These are phyloP conservation scores for Drosophila antonietae DNA, from an alignment of 2,888 invertebrate genomes.

Conservation along the genomic window DNA sequence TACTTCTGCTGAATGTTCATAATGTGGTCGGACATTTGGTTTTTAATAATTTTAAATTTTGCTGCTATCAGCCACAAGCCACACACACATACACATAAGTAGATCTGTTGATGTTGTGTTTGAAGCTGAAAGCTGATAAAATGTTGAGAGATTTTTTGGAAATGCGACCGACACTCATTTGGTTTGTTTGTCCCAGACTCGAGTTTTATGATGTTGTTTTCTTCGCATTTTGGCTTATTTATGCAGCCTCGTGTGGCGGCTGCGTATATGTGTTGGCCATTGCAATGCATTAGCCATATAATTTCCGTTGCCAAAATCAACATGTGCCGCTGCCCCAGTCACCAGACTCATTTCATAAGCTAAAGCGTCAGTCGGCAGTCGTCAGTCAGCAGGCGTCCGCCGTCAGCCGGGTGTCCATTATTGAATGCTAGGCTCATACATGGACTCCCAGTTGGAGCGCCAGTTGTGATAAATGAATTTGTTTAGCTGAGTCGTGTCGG, in stretches of 20 bases:
- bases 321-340: conserved; percentile 51
- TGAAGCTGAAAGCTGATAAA: conserved; percentile 6
- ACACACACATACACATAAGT: neutral
- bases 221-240: conserved; percentile 56
- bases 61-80: conserved; percentile 46
- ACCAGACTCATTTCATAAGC: neutral
- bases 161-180: conserved; percentile 32
- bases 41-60: conserved; percentile 72
- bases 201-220: conserved; percentile 67
- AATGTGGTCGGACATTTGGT: conserved; percentile 57
- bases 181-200: conserved; percentile 25
- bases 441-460: conserved; percentile 10
- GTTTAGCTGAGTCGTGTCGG: conserved; percentile 58
- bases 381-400: neutral
- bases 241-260: conserved; percentile 45
- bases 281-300: conserved; percentile 62
- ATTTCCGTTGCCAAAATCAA: conserved; percentile 70
- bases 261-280: conserved; percentile 47
- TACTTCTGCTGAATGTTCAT: conserved; percentile 59
- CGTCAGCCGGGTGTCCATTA: conserved; percentile 23
- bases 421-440: conserved; percentile 36
- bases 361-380: neutral
- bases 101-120: conserved; percentile 1
- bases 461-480: conserved; percentile 67
- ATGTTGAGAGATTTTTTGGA: conserved; percentile 23